These are phyloP conservation scores for Tetragnatha montana DNA, from an alignment of 2,888 invertebrate genomes.

Conservation along the genomic window DNA sequence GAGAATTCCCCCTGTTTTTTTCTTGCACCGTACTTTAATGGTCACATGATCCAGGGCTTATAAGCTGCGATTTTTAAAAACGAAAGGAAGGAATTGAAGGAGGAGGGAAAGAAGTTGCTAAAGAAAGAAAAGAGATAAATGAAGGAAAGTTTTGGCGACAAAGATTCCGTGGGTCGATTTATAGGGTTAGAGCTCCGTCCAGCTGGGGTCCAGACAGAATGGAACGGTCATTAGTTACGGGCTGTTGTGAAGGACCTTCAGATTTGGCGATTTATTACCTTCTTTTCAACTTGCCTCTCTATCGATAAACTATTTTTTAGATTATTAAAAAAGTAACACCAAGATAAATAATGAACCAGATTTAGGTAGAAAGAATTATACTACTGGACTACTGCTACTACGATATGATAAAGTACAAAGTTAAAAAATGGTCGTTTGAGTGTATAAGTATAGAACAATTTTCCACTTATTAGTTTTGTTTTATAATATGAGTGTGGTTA, in stretches of 20 bases:
- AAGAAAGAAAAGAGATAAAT: conserved; percentile 44
- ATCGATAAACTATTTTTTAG: background rate
- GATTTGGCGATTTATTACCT: conserved; percentile 55
- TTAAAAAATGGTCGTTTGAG: too few species aligned
- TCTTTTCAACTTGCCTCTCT: background rate
- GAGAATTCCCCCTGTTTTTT: background rate
- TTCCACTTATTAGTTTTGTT: too few species aligned
- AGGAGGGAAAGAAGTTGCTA: conserved; percentile 25
- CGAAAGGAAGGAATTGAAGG: conserved; percentile 14
- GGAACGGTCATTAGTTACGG: conserved; percentile 64
- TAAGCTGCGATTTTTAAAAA: conserved; percentile 56
- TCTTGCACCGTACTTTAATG: conserved; percentile 53
- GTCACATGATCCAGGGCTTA: conserved; percentile 58
- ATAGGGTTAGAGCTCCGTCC: conserved; percentile 57
- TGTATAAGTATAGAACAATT: too few species aligned
- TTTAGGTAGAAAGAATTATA: too few species aligned
- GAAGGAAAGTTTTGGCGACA: conserved; percentile 55
- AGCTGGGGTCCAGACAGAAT: conserved; percentile 63
- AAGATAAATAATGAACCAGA: too few species aligned
- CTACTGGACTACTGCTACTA: too few species aligned
- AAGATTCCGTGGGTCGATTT: conserved; percentile 57
- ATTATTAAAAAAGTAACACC: background rate
- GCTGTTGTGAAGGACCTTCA: conserved; percentile 21
- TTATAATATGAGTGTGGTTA: too few species aligned
- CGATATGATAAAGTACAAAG: too few species aligned